A percentile compares a stretch with the other conserved stretches of the same genome.
Evolutionary conservation across 2,888 invertebrate genomes (phyloP).

Genomic region (Quadroppia sp.): DNA sequence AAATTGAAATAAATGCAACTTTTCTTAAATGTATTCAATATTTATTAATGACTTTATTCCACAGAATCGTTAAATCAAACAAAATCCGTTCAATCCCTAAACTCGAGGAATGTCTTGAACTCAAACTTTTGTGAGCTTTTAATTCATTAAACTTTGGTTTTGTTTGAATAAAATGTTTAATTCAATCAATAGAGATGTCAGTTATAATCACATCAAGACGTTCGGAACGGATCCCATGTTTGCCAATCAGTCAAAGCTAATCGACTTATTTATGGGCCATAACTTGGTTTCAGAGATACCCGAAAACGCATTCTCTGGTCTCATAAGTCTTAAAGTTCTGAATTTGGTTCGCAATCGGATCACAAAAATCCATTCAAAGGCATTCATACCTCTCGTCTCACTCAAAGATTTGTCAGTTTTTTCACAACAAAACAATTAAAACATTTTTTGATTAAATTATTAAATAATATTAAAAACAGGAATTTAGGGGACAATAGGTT

Average conservation of each 20-base stretch:
- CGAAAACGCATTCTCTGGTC: conserved; percentile 71
- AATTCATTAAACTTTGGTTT: conserved; percentile 12
- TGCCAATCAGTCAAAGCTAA: conserved; percentile 66
- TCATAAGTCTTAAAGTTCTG: conserved; percentile 72
- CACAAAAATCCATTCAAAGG: conserved; percentile 74
- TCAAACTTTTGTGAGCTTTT: conserved; percentile 56
- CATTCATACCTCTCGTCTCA: conserved; percentile 71
- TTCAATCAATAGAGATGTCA: conserved; percentile 66
- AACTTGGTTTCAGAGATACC: conserved; percentile 73
- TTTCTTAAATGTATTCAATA: not conserved
- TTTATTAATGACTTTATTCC: not conserved
- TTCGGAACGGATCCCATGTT: conserved; percentile 64
- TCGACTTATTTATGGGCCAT: conserved; percentile 75
- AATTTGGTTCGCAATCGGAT: conserved; percentile 83
- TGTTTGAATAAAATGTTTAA: not conserved
- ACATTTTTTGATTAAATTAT: not conserved
- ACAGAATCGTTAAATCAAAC: conserved; percentile 81
- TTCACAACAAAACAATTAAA: not conserved
- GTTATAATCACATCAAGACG: conserved; percentile 71
- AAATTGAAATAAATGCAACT: conserved; percentile 55
- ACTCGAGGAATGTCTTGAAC: conserved; percentile 70
- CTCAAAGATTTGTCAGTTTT: conserved; percentile 74
- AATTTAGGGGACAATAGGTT: conserved; percentile 88
- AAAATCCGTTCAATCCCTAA: conserved; percentile 69
- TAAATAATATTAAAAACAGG: conserved; percentile 55